Base-by-base conservation (phyloP, 2,797 vertebrate species). In the Cossypha heuglini region DNA sequence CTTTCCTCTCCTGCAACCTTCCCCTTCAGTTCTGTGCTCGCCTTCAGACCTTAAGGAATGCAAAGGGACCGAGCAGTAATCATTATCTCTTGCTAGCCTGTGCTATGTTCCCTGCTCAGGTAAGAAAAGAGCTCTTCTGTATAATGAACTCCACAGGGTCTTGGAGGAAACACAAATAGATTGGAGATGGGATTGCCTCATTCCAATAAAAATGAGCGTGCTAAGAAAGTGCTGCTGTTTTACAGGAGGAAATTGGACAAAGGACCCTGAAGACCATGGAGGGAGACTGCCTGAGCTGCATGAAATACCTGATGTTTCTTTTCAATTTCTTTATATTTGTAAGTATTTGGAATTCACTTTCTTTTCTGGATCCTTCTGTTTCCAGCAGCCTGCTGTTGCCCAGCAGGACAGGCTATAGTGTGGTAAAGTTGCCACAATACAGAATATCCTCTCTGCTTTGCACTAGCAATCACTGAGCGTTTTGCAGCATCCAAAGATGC, bases 241-340 rank as follows among this genome's bases (percentile, higher is more conserved):
- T 95, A 24, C 49, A 98, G 98, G 96, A 93, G 40, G 59, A 92
- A 92, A 48, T 74, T 88, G 78, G 45, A 83, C 80, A 86, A 29
- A 91, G 40, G 87, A 97, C 94, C 96, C 94, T 97, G 92, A 98
- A 96, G 67, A 97, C 96, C 98, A 99, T 99, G 98, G 99, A 99
- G 97, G 99, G 99, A 22, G 99, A 99, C 96, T 99, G 98, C 95
- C 98, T 99, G 96, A 99, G 98, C 98, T 99, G 99, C 97, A 98
- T 99, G 98, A 99, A 99, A 97, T 99, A 99, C 93, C 98, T 99
- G 97, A 99, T 99, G 99, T 99, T 99, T 92, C 98, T 99, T 97
- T 99, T 99, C 98, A 99, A 99, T 97, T 99, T 99, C 97, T 98
- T 99, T 96, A 99, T 99, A 93, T 99, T 99, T 96, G 99, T 99